phyloP scores from a whole-genome alignment of 2,113 vertebrate species.

The Varanus salvator region DNA sequence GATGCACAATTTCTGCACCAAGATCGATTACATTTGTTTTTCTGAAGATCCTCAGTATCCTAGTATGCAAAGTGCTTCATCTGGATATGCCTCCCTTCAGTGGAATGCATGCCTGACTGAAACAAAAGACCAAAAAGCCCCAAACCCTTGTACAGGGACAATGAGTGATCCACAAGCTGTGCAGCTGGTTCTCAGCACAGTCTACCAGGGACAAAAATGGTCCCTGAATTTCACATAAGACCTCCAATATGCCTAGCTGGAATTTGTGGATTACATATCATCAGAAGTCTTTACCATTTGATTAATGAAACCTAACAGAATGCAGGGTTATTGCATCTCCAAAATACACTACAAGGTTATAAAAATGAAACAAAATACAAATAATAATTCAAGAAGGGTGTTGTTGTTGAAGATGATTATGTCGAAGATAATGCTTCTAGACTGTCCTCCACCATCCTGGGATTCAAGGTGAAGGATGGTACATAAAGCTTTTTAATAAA shows the following conservation, averaged over 20 bases:
- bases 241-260: no score
- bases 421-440: neutral
- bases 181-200: neutral
- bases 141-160: neutral
- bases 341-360: neutral
- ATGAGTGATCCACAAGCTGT: neutral
- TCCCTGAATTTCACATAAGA: neutral
- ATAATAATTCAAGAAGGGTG: no score
- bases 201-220: neutral
- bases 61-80: no score
- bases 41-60: no score
- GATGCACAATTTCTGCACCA: neutral
- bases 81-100: no score
- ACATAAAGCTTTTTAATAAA: no score
- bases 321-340: neutral
- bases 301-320: neutral
- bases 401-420: neutral
- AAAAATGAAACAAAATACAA: no score
- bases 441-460: no score
- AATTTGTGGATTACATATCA: neutral
- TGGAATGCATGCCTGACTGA: no score
- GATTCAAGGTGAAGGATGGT: no score
- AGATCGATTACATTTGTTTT: neutral
- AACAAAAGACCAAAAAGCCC: no score
- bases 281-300: neutral